Evolutionary conservation across 2,113 vertebrate genomes (phyloP).

Genomic region (Piprites chloris): DNA sequence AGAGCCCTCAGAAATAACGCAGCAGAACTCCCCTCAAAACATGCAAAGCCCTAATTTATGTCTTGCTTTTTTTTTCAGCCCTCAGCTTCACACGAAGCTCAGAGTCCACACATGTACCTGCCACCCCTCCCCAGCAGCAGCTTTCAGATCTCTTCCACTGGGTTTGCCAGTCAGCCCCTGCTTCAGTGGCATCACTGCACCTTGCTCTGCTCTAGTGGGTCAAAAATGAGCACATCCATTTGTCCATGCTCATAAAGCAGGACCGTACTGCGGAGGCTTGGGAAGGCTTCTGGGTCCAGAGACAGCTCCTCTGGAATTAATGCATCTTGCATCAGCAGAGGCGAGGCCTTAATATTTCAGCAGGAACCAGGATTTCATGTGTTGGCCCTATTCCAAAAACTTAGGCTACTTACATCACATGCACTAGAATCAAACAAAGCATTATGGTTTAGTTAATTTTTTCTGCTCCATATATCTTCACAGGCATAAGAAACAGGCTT

Average conservation of each 20-base stretch:
- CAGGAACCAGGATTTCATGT: not conserved
- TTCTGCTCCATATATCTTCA: slow-evolving; percentile 33
- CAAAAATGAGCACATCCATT: not conserved
- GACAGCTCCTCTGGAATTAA: not conserved
- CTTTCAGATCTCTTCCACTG: not conserved
- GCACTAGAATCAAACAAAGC: not conserved
- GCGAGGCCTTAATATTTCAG: not conserved
- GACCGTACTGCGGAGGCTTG: not conserved
- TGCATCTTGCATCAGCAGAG: not conserved
- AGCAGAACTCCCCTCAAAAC: not conserved
- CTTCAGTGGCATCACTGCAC: not conserved
- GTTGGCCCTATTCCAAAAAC: not conserved
- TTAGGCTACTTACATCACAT: not conserved
- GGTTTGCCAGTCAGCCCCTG: not conserved
- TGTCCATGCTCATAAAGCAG: not conserved
- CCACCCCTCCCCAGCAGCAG: not conserved
- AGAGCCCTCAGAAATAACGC: not conserved
- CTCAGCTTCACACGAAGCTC: not conserved
- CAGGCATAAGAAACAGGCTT: not conserved
- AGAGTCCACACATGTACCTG: not conserved
- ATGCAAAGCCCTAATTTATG: not conserved
- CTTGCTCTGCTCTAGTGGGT: not conserved
- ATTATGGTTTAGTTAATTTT: not conserved
- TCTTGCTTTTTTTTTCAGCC: not conserved
- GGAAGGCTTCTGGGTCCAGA: not conserved